Evolutionary conservation across 2,113 vertebrate species (phyloP), one percentile per base, ranked within the genome.

Genomic region (Cygnus atratus): DNA sequence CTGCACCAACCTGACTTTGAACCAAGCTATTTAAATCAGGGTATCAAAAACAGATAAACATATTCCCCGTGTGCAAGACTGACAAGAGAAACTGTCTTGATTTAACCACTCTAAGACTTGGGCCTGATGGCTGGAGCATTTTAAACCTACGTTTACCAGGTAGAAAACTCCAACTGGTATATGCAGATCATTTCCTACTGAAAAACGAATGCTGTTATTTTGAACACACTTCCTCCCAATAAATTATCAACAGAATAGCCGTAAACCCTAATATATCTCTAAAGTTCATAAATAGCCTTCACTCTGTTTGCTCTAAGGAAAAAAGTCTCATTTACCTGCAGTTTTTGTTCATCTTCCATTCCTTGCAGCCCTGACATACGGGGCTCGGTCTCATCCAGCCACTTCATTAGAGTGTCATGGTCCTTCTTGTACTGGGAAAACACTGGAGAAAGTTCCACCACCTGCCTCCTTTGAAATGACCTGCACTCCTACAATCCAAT

Each of bases 401-500:
- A 98, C 33, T 93, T 96, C 71, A 97, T 87, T 67, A 96, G 97
- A 94, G 29, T 95, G 81, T 95, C 92, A 54, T 97, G 92, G 31
- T 97, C 96, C 62, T 92, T 94, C 68, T 97, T 96, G 92, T 91
- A 95, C 48, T 95, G 95, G 43, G 93, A 95, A 16, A 97, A 97
- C 8, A 97, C 96, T 58, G 96, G 90, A 52, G 95, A 90, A 16
- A 94, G 70, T 29, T 98, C 97, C 3, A 95, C 83, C 41, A 44
- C 73, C 55, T 97, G 94, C 37, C 85, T 97, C 65, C 94, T 92
- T 92, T 97, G 97, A 63, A 97, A 96, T 43, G 97, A 86, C 89
- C 97, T 97, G 68, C 97, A 66, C 55, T 99, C 98, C 99, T 99
- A 90, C 50, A 89, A 71, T 26, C 33, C 95, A 84, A 55, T 4